Percentiles rank a stretch among this genome's conserved stretches.
These are phyloP conservation scores for Zaprionus bogoriensis DNA, from an alignment of 2,888 invertebrate species.

Conservation along the genomic window DNA sequence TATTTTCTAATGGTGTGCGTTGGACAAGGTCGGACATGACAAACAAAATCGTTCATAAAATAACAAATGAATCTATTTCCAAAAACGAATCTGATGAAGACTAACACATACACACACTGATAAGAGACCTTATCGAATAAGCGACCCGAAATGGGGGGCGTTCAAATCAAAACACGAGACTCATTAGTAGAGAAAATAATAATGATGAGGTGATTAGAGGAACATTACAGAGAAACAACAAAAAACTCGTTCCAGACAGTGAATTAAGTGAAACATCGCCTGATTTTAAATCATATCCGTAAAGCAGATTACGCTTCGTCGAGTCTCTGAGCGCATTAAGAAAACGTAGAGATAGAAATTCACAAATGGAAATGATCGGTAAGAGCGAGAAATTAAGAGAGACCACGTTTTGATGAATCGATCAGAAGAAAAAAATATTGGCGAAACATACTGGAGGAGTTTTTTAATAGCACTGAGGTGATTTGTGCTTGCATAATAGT, in stretches of 20 bases:
- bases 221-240: background rate
- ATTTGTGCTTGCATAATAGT: too few relatives aligned
- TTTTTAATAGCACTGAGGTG: too few relatives aligned
- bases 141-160: constrained; percentile 21
- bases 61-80: constrained; percentile 22
- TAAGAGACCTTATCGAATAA: constrained; percentile 21
- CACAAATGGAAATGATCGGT: background rate
- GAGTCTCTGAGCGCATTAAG: background rate
- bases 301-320: constrained; percentile 7
- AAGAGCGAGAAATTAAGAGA: background rate
- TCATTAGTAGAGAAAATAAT: constrained; percentile 5
- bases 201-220: background rate
- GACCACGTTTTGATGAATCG: background rate
- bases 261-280: background rate
- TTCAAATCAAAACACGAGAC: constrained; percentile 13
- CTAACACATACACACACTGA: constrained; percentile 1
- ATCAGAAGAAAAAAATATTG: background rate
- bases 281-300: constrained; percentile 3
- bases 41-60: constrained; percentile 12
- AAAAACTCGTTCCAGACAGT: constrained; percentile 15
- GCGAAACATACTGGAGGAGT: too few relatives aligned
- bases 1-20: background rate
- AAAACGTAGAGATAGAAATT: background rate
- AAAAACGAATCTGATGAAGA: constrained; percentile 1
- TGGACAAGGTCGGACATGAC: constrained; percentile 24